Base-by-base conservation (phyloP, 2,888 invertebrate species). In the Choreutis nemorana region DNA sequence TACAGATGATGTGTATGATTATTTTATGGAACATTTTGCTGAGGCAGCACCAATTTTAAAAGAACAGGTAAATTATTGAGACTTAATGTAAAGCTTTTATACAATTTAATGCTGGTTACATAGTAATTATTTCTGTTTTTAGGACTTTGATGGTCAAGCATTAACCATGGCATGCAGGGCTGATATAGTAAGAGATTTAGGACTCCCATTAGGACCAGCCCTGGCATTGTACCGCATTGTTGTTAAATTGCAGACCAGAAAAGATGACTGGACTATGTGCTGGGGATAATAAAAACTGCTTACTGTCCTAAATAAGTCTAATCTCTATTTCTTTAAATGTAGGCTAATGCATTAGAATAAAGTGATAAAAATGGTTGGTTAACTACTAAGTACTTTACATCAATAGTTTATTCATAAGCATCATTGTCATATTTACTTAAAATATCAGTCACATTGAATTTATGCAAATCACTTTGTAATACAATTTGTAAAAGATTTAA, bases 121-220 rank as follows among this genome's bases (percentile, higher is more conserved):
- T 16, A 9, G 28, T 16, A 14, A 14, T 13, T n/a, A n/a, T 30
- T 26, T 15, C n/a, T n/a, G 42, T 34, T 37, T 35, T 10, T 65
- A 93, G 91, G 92, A 95, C 57, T 94, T 97, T 37, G 97, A 97
- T 77, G 97, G 97, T 0, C 86, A 87, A 48, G 91, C 94, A 1
- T 64, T 97, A 30, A 77, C 94, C 35, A 81, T 97, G 47, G 85
- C 97, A 61, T 87, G 89, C 46, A 82, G 96, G 39, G 83, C 86
- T 21, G 95, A 96, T 55, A 90, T 97, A 13, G 81, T 96, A 2
- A 86, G 83, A 34, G 90, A 90, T 18, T 77, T 97, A 35, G 87
- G 89, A 22, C 72, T 97, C 11, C 90, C 91, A 37, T 75, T 97
- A 8, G 96, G 96, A 0, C 94, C 94, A 24, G 94, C 94, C 3